Base-by-base conservation (phyloP, 2,113 vertebrate genomes). In the Leptodactylus fuscus region DNA sequence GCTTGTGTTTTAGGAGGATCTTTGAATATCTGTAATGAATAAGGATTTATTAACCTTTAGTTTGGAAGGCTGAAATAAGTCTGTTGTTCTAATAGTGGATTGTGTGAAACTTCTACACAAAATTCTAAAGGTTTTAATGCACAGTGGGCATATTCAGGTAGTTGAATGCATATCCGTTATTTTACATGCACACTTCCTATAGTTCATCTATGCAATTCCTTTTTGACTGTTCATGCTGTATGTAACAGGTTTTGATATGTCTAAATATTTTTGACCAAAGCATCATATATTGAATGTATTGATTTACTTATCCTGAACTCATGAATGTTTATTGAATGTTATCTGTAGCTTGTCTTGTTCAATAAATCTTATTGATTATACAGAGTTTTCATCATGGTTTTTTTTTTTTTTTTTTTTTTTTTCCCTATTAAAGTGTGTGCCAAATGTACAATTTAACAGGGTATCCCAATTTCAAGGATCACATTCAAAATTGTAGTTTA, bases 221-320 rank as follows among this genome's bases (percentile, higher is more conserved):
- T 75, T 85, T 88, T 78, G 88, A 91, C 85, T 91, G 89, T 90
- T 90, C 87, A 81, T 89, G 67, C 79, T 89, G 32, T 90, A 86
- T 89, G 88, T 87, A 89, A 82, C 89, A 88, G 90, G 88, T 93
- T 92, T 80, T 92, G 89, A 88, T 87, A 87, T 89, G 83, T 89
- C 88, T 88, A 87, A 89, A 89, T 91, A 88, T 91, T 83, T 93
- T 92, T 93, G 94, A 90, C 93, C 94, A 94, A 94, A 94, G 92
- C 90, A 91, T 91, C 82, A 20, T 75, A 71, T 88, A 82, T 62
- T 22, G 76, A 86, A 86, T 86, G 84, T 86, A 86, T 69, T 38
- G n/a, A 87, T 87, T 93, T 90, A 89, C 81, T 92, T 88, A 74
- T 90, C 85, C 74, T 88, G 87, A 87, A 85, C 89, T 90, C 87